Conservation (phyloP, 2,888 invertebrate species). For the Luperina nickerlii region DNA sequence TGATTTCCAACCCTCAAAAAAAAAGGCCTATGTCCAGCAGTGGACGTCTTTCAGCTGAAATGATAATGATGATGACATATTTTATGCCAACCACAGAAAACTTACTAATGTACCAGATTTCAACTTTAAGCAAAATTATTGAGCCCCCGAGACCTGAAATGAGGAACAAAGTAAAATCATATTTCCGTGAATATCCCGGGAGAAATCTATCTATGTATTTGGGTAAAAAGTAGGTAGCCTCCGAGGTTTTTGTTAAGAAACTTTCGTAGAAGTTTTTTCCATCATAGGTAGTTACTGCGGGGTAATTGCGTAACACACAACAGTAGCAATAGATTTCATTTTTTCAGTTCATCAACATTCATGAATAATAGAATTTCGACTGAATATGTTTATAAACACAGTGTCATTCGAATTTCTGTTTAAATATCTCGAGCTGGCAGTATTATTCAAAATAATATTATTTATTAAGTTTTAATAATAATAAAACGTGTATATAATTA, state of each 20-base stretch:
- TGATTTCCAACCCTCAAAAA: no score
- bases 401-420: not conserved
- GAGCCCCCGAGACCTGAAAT: conserved; percentile 26
- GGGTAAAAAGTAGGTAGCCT: conserved; percentile 20
- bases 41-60: not conserved
- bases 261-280: conserved; percentile 4
- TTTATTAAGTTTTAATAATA: not conserved
- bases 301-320: not conserved
- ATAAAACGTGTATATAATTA: not conserved
- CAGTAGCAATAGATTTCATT: not conserved
- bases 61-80: not conserved
- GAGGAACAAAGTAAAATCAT: conserved; percentile 50
- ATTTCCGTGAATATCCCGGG: conserved; percentile 29
- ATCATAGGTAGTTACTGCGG: not conserved
- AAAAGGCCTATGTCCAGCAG: not conserved
- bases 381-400: not conserved
- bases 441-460: not conserved
- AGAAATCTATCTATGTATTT: conserved; percentile 13
- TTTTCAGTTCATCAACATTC: not conserved
- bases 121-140: conserved; percentile 34
- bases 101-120: conserved; percentile 21
- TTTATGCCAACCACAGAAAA: conserved; percentile 6
- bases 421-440: not conserved
- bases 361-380: not conserved
- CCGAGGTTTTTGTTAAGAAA: not conserved